These are phyloP conservation scores for Dascillus cervinus DNA, from an alignment of 2,888 invertebrate genomes.

Conservation along the genomic window DNA sequence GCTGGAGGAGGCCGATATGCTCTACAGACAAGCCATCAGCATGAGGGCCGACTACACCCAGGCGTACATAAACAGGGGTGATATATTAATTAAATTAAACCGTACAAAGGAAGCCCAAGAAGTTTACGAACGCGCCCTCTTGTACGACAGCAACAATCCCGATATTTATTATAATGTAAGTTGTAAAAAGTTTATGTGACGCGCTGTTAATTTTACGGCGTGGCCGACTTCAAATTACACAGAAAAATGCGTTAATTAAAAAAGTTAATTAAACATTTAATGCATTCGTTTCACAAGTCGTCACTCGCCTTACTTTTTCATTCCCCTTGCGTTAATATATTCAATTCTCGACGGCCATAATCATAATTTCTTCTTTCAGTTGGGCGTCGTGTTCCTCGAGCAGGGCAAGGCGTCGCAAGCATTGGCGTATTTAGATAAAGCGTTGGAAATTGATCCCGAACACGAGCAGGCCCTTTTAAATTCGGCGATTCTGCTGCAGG, in stretches of 20 bases:
- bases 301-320: too few relatives aligned
- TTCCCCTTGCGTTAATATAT: too few relatives aligned
- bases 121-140: conserved; percentile 85
- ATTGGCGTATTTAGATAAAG: conserved; percentile 85
- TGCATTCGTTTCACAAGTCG: too few relatives aligned
- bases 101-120: conserved; percentile 90
- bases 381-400: conserved; percentile 91
- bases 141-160: conserved; percentile 89
- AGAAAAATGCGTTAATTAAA: too few relatives aligned
- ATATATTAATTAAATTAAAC: conserved; percentile 90
- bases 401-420: conserved; percentile 89
- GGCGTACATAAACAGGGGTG: conserved; percentile 95
- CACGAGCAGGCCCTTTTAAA: conserved; percentile 92
- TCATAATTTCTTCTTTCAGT: conserved; percentile 46
- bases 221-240: too few relatives aligned
- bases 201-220: too few relatives aligned
- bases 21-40: conserved; percentile 92
- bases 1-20: conserved; percentile 87
- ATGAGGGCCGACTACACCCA: conserved; percentile 95
- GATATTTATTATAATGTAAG: conserved; percentile 92
- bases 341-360: too few relatives aligned
- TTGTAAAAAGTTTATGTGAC: conserved; percentile 24
- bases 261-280: too few relatives aligned
- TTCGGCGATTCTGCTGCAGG: conserved; percentile 90
- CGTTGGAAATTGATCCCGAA: conserved; percentile 85